Conservation (phyloP, 2,113 vertebrate genomes). For the Neolamprologus modestus region DNA sequence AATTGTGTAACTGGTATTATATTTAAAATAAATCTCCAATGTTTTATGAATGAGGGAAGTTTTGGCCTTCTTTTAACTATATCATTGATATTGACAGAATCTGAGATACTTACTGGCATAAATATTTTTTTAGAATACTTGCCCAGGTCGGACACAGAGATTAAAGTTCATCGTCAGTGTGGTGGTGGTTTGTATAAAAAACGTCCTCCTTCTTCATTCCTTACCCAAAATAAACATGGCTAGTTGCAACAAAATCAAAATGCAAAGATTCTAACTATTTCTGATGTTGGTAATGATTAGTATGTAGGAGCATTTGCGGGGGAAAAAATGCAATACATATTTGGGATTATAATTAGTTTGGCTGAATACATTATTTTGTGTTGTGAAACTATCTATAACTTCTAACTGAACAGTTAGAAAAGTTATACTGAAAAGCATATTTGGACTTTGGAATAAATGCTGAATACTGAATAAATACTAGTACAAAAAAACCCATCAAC, state of each 20-base stretch:
- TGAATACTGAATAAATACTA: background rate
- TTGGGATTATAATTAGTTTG: background rate
- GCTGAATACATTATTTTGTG: background rate
- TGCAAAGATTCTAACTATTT: background rate
- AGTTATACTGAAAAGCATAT: background rate
- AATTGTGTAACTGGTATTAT: background rate
- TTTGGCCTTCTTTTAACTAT: background rate
- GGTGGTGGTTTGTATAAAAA: background rate
- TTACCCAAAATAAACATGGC: background rate
- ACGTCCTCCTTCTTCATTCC: background rate
- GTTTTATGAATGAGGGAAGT: background rate
- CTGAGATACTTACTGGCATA: background rate
- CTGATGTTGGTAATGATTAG: background rate
- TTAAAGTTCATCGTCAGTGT: background rate
- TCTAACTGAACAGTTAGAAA: background rate
- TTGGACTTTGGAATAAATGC: background rate
- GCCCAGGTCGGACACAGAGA: background rate
- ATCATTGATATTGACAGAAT: background rate
- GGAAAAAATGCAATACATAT: fast-evolving
- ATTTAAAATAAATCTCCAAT: background rate
- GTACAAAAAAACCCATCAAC: fast-evolving
- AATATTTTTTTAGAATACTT: background rate
- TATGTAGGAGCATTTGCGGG: background rate
- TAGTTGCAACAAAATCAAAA: background rate
- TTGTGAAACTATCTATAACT: background rate